These are phyloP conservation scores for Nycticebus coucang DNA, from an alignment of 2,113 vertebrate genomes.

Conservation along the genomic window DNA sequence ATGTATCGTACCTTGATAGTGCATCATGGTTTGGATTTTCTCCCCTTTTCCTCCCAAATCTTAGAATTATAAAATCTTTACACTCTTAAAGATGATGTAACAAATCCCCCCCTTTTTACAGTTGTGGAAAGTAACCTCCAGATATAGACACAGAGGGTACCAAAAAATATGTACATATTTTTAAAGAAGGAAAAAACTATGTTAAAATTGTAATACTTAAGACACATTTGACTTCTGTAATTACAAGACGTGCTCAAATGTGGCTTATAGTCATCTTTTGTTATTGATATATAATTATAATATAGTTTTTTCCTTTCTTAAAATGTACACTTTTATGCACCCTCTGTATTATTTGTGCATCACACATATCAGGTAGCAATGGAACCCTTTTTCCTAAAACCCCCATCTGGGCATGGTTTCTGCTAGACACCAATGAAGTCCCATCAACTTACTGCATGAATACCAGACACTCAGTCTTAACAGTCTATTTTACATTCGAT, in stretches of 20 bases:
- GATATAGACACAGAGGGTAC: background rate
- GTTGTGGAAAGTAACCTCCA: slow-evolving; percentile 29
- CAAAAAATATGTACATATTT: no score
- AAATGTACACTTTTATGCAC: no score
- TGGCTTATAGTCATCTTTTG: no score
- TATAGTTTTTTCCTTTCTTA: no score
- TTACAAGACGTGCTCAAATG: no score
- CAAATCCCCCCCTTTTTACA: background rate
- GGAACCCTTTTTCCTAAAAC: background rate
- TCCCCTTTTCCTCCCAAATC: background rate
- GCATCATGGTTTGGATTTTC: background rate
- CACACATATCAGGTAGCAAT: background rate
- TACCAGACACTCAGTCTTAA: slow-evolving; percentile 44
- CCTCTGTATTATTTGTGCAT: background rate
- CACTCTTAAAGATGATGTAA: background rate
- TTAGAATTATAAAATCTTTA: slow-evolving; percentile 39
- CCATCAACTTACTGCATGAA: slow-evolving; percentile 9
- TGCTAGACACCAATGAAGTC: background rate
- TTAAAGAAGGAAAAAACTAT: no score
- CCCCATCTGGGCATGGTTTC: background rate
- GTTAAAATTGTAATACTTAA: no score
- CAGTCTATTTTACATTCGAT: slow-evolving; percentile 63
- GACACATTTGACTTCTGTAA: no score
- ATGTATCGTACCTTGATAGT: background rate
- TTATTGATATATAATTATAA: no score